phyloP scores from a whole-genome alignment of 2,113 vertebrate species.

The Rhinoderma darwinii region DNA sequence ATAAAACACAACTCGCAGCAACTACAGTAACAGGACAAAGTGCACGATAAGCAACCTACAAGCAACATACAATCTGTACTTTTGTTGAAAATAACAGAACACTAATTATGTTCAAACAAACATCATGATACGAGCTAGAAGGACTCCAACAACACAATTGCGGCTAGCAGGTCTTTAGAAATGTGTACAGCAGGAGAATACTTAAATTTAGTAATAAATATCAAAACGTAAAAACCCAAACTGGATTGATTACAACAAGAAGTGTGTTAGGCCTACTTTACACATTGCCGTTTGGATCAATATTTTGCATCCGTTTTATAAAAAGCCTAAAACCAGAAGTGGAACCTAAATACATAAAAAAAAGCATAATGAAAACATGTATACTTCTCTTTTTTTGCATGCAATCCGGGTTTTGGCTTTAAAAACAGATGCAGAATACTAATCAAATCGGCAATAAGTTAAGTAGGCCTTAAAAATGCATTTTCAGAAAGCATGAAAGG shows the following conservation, averaged over 20 bases:
- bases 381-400: no score
- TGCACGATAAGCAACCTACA: constrained; percentile 71
- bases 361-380: no score
- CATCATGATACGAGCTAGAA: not conserved
- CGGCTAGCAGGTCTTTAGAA: not conserved
- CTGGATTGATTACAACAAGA: not conserved
- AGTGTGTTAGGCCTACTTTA: not conserved
- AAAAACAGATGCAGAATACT: no score
- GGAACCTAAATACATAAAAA: no score
- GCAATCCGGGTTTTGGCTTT: no score
- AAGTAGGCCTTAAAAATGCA: no score
- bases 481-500: no score
- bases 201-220: not conserved
- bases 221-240: not conserved
- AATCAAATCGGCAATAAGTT: no score
- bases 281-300: no score
- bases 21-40: constrained; percentile 77
- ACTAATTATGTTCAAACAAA: constrained; percentile 31
- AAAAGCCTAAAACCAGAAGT: no score
- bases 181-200: not conserved
- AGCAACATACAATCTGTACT: constrained; percentile 64
- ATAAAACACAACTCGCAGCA: constrained; percentile 78
- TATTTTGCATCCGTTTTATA: no score
- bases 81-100: not conserved
- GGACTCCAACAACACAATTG: not conserved